These are phyloP conservation scores for Tridacna crocea DNA, from an alignment of 2,888 invertebrate species.

Conservation along the genomic window DNA sequence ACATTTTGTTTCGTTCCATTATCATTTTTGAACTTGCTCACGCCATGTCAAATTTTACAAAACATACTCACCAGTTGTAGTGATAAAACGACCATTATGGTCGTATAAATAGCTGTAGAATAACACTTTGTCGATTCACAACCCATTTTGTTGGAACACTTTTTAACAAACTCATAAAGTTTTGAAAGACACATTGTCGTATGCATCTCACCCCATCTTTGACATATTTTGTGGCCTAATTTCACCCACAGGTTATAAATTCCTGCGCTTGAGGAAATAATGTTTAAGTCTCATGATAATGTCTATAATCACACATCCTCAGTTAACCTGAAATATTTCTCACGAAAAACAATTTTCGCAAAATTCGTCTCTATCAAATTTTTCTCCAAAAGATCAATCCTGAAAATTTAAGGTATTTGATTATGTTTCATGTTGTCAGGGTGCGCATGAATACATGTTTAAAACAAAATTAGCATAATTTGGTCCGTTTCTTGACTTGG, in stretches of 20 bases:
- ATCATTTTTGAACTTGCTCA: slow-evolving; percentile 46
- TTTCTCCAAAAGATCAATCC: too few relatives aligned
- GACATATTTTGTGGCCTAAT: slow-evolving; percentile 18
- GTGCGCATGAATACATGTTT: slow-evolving; percentile 13
- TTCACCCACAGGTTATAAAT: neutral
- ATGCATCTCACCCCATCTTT: slow-evolving; percentile 28
- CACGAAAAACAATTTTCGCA: neutral
- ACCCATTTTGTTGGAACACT: slow-evolving; percentile 59
- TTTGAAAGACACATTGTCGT: slow-evolving; percentile 7
- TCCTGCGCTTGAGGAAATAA: neutral
- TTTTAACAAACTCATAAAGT: slow-evolving; percentile 23
- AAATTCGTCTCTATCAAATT: neutral
- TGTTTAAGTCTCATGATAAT: neutral
- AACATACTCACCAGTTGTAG: slow-evolving; percentile 74
- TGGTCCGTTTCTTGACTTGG: neutral
- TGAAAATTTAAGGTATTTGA: neutral
- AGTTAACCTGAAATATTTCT: neutral
- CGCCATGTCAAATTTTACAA: neutral
- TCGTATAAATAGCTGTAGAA: slow-evolving; percentile 71
- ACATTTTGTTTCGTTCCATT: slow-evolving; percentile 18
- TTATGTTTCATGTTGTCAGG: slow-evolving; percentile 1
- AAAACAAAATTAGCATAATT: neutral
- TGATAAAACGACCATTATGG: slow-evolving; percentile 72
- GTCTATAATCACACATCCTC: neutral
- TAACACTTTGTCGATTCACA: slow-evolving; percentile 71